Evolutionary conservation across 2,113 vertebrate genomes (phyloP).

Genomic region (Laterallus jamaicensis): DNA sequence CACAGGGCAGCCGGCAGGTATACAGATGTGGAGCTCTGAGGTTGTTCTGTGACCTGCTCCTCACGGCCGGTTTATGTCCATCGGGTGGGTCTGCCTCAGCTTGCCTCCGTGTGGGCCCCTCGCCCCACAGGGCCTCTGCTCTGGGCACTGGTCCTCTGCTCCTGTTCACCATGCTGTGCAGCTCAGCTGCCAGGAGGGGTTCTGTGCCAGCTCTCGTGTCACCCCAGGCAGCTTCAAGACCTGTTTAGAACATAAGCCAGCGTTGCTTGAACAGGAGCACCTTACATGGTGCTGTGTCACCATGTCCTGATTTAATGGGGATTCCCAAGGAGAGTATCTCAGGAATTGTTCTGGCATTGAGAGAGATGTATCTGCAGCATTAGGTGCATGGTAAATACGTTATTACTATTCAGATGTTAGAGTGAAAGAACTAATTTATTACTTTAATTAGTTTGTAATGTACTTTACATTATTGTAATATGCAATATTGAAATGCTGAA

Average conservation of each 20-base stretch:
- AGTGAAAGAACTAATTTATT: slow-evolving; percentile 42
- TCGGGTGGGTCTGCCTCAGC: accelerated
- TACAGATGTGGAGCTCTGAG: neutral
- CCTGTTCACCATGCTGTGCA: accelerated
- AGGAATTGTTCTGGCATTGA: neutral
- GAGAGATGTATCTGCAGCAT: neutral
- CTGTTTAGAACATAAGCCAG: accelerated
- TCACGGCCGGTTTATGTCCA: neutral
- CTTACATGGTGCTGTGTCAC: neutral
- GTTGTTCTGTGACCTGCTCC: neutral
- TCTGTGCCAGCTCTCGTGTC: neutral
- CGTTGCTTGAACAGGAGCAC: neutral
- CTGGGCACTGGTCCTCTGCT: neutral
- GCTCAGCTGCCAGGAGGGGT: neutral
- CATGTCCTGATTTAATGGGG: neutral
- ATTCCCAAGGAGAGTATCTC: neutral
- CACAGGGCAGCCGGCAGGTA: neutral
- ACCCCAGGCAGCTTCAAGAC: neutral
- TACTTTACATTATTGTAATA: slow-evolving; percentile 29
- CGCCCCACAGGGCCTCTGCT: accelerated
- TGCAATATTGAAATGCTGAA: slow-evolving; percentile 41
- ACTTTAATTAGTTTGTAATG: slow-evolving; percentile 35
- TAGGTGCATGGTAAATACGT: neutral
- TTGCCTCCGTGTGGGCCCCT: neutral
- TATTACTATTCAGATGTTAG: slow-evolving; percentile 3